Percentiles rank a stretch among this genome's conserved stretches.
Conservation (phyloP, 2,888 invertebrate species). For the Xanthostigma xanthostigma region DNA sequence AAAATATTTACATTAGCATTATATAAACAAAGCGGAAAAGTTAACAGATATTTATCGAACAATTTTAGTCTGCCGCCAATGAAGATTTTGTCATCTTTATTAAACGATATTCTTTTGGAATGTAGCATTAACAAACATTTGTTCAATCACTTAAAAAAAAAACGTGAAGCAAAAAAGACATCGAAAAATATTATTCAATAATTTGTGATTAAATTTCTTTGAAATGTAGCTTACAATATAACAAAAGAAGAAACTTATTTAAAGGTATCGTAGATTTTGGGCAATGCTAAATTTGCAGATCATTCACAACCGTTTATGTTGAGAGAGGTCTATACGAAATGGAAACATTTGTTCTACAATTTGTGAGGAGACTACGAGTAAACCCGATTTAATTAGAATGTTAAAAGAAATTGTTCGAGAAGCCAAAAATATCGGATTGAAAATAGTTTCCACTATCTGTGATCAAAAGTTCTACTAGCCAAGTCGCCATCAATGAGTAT, state of each 20-base stretch:
- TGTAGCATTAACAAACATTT: conserved; percentile 9
- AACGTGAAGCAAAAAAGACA: conserved; percentile 6
- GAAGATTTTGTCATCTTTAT: conserved; percentile 9
- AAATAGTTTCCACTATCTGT: conserved; percentile 12
- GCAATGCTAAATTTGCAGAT: conserved; percentile 1
- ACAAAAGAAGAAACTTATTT: conserved; percentile 5
- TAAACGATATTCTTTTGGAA: conserved; percentile 11
- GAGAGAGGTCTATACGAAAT: conserved; percentile 6
- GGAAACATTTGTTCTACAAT: conserved; percentile 11
- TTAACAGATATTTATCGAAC: conserved; percentile 10
- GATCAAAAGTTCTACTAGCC: conserved; percentile 13
- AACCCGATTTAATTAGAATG: conserved; percentile 3
- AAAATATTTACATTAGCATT: conserved; percentile 12
- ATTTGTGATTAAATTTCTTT: conserved; percentile 13
- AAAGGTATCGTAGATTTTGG: conserved; percentile 5
- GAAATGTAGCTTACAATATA: conserved; percentile 8
- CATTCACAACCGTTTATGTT: conserved; percentile 8
- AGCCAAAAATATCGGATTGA: conserved; percentile 8
- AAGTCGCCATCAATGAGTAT: conserved; percentile 8
- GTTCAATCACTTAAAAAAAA: conserved; percentile 9
- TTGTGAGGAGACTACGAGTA: conserved; percentile 8
- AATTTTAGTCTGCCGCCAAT: conserved; percentile 12
- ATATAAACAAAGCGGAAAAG: conserved; percentile 11
- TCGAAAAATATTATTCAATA: conserved; percentile 5
- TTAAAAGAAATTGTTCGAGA: conserved; percentile 4